Evolutionary conservation across 2,888 invertebrate species (phyloP).

Genomic region (Drosophila tanythrix): DNA sequence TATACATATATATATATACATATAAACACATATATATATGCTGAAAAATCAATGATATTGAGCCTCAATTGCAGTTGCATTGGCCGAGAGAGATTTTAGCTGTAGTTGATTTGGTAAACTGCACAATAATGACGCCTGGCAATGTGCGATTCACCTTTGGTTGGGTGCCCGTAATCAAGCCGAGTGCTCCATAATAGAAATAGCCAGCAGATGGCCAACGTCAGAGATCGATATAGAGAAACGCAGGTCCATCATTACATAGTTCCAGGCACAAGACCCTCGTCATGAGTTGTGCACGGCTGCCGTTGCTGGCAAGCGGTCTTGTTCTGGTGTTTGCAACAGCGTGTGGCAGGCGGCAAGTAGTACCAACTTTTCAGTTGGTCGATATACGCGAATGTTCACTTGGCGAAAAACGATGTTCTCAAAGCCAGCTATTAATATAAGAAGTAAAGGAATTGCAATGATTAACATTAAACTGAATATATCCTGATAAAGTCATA

Average conservation of each 20-base stretch:
- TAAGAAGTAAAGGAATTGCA: neutral
- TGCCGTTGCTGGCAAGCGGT: neutral
- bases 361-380: slow-evolving; percentile 19
- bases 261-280: neutral
- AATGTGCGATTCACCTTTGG: neutral
- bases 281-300: slow-evolving; percentile 2
- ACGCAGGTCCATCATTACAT: neutral
- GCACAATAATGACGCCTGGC: neutral
- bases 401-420: slow-evolving; percentile 2
- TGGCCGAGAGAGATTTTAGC: neutral
- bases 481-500: neutral
- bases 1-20: neutral
- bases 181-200: slow-evolving; percentile 1
- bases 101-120: slow-evolving; percentile 1
- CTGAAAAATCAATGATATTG: neutral
- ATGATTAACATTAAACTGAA: neutral
- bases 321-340: slow-evolving; percentile 28
- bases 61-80: slow-evolving; percentile 3
- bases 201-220: slow-evolving; percentile 2
- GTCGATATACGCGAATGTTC: slow-evolving; percentile 5
- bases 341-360: slow-evolving; percentile 33
- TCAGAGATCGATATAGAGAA: neutral
- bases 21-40: neutral
- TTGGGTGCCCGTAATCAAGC: neutral
- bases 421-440: neutral